Conservation (phyloP, 2,888 invertebrate species). For the Drosophila limbata region DNA sequence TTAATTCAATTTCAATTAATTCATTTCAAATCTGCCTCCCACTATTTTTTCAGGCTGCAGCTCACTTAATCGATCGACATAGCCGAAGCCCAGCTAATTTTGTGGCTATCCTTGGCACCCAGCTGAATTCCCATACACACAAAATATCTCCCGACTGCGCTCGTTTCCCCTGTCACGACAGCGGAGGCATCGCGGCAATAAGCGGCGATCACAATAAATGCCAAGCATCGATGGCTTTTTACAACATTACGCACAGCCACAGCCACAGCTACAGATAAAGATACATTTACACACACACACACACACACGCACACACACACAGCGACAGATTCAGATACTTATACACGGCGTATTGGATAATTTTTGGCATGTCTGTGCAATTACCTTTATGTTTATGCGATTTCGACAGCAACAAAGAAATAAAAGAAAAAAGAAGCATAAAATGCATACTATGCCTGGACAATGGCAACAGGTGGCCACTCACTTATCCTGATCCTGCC, state of each 20-base stretch:
- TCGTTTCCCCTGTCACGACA: conserved; percentile 33
- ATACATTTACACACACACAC: neutral
- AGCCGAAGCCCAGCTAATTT: conserved; percentile 25
- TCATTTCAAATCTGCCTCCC: too few species aligned
- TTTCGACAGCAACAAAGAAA: conserved; percentile 47
- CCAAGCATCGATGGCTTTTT: conserved; percentile 74
- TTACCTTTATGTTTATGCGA: conserved; percentile 80
- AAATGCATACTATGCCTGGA: conserved; percentile 38
- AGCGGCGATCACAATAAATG: conserved; percentile 77
- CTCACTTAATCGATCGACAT: neutral
- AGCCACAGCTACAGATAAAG: conserved; percentile 19
- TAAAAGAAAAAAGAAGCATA: conserved; percentile 33
- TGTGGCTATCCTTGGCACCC: conserved; percentile 59
- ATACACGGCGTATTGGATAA: conserved; percentile 67
- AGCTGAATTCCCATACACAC: conserved; percentile 11
- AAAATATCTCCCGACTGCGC: conserved; percentile 22
- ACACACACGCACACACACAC: neutral
- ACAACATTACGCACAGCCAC: conserved; percentile 57
- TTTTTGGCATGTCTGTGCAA: conserved; percentile 78
- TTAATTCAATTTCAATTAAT: too few species aligned
- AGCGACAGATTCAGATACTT: conserved; percentile 7
- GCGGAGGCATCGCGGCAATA: conserved; percentile 29
- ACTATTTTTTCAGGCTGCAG: conserved; percentile 4
- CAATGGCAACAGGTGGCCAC: conserved; percentile 76
- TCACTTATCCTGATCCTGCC: conserved; percentile 57